A percentile compares a stretch with the other conserved stretches of the same genome.
These are phyloP conservation scores for Augiades crinisus DNA, from an alignment of 2,888 invertebrate genomes.

Conservation along the genomic window DNA sequence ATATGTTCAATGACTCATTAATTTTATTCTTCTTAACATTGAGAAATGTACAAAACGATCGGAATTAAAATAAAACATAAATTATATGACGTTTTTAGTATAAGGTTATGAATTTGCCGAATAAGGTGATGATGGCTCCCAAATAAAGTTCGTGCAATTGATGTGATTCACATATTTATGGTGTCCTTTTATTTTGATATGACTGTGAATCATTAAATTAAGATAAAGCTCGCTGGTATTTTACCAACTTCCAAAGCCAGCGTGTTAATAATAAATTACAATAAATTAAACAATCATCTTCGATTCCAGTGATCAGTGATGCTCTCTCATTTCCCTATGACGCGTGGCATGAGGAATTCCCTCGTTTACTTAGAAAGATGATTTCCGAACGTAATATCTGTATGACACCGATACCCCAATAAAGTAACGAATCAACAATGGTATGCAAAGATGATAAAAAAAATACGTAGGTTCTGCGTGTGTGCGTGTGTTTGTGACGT, in stretches of 20 bases:
- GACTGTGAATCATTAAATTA: slow-evolving; percentile 6
- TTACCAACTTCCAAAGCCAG: not conserved
- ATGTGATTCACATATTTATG: slow-evolving; percentile 14
- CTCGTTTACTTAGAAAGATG: slow-evolving; percentile 6
- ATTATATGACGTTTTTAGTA: not conserved
- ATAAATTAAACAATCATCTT: too few relatives aligned
- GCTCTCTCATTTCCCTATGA: not conserved
- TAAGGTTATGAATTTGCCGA: slow-evolving; percentile 6
- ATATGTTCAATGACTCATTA: not conserved
- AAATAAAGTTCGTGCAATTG: slow-evolving; percentile 9
- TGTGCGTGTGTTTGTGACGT: slow-evolving; percentile 49
- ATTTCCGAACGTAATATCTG: slow-evolving; percentile 41
- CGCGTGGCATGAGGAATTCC: not conserved
- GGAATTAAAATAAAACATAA: slow-evolving; percentile 3
- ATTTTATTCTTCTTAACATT: not conserved
- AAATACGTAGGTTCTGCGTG: slow-evolving; percentile 54
- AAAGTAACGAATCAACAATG: slow-evolving; percentile 59
- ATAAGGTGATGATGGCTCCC: not conserved
- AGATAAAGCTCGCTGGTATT: not conserved
- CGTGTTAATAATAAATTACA: too few relatives aligned
- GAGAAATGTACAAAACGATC: not conserved
- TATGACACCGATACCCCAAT: slow-evolving; percentile 65
- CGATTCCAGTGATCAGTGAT: slow-evolving; percentile 7
- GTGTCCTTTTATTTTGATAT: not conserved
- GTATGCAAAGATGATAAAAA: slow-evolving; percentile 59